Base-by-base conservation (phyloP, 2,888 invertebrate genomes). In the Apotomis betuletana region DNA sequence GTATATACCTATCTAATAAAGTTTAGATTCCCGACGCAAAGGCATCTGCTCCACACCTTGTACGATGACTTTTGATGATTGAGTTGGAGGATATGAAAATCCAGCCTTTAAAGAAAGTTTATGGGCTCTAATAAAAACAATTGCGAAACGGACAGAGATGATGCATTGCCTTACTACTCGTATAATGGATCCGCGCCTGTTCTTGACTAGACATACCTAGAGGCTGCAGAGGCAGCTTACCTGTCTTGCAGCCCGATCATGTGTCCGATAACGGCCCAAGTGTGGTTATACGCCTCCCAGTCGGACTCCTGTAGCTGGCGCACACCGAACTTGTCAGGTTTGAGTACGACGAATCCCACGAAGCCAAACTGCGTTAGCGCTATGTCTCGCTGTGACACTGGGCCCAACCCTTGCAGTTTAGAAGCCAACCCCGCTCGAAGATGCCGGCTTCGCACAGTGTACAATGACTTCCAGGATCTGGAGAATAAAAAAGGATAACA, bases 331-430 rank as follows among this genome's bases (percentile, higher is more conserved):
- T 93, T 86, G 70, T 95, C 93, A 0, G 95, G 94, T 65, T 94
- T 94, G 5, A 96, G 82, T 0, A 97, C 84, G 0, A 95, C 92
- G 77, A 95, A 95, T 0, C 97, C 98, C 83, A 98, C 94, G 84
- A 98, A 98, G 3, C 97, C 98, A 83, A 97, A 97, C 87, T 97
- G 97, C 0, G 98, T 97, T 9, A 98, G 85, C 0, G 96, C 96
- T 94, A 98, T 95, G 83, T 98, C 98, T 76, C 96, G 94, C 85
- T 98, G 98, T 0, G 96, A 95, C 51, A 98, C 95, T 52, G 93
- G 89, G 0, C 94, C 94, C 3, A 91, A 77, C 5, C 94, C 91
- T 87, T 87, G 86, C 3, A 84, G 62, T 69, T 86, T 88, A 10
- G 94, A 87, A 0, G 90, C 87, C 27, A 93, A 90, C 55, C 95